Conservation (phyloP, 2,797 vertebrate species). For the Knipowitschia caucasica region DNA sequence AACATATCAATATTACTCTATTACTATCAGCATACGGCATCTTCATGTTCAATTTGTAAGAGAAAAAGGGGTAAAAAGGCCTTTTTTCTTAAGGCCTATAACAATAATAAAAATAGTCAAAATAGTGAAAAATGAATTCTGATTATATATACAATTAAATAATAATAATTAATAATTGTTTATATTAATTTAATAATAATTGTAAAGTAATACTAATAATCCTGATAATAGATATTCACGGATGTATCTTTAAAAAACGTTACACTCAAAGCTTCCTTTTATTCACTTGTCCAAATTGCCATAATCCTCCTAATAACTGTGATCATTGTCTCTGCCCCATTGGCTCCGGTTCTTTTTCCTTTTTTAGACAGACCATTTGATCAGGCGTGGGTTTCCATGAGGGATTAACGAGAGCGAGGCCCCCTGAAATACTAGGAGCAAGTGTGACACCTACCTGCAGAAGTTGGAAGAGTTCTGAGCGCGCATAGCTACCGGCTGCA, state of each 20-base stretch:
- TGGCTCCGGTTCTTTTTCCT: constrained; percentile 40
- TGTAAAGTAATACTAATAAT: neutral
- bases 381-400: constrained; percentile 55
- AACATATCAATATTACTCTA: constrained; percentile 14
- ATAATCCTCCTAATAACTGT: constrained; percentile 64
- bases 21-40: neutral
- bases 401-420: constrained; percentile 61
- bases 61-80: neutral
- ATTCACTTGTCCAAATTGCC: constrained; percentile 44
- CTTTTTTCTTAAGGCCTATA: constrained; percentile 3
- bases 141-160: constrained; percentile 1
- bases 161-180: constrained; percentile 2
- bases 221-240: neutral
- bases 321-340: constrained; percentile 50
- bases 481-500: constrained; percentile 37
- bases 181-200: constrained; percentile 4
- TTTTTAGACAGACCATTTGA: constrained; percentile 54
- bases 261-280: constrained; percentile 9
- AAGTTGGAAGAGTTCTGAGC: constrained; percentile 80
- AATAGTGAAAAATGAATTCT: constrained; percentile 4
- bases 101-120: constrained; percentile 14
- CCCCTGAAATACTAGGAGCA: constrained; percentile 84
- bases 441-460: constrained; percentile 99
- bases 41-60: neutral
- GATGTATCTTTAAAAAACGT: constrained; percentile 1